phyloP scores from a whole-genome alignment of 1,140 invertebrate genomes.

The Aphis craccivora region DNA sequence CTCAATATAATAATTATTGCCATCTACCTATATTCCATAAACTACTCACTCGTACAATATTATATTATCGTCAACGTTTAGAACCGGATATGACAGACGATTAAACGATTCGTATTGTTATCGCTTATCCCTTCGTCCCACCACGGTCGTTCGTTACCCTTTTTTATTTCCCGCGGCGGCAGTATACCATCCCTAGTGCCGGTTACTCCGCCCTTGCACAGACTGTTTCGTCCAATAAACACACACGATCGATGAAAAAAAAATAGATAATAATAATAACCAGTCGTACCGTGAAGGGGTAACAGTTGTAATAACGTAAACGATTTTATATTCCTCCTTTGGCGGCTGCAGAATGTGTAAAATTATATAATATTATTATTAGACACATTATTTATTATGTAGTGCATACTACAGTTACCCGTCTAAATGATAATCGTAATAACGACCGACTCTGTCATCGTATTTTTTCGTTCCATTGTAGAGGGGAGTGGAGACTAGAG shows the following conservation, averaged over 20 bases:
- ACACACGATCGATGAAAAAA: neutral
- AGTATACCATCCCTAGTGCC: neutral
- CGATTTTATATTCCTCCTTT: neutral
- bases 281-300: neutral
- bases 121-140: neutral
- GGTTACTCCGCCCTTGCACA: constrained; percentile 31
- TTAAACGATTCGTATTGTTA: neutral
- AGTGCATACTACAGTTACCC: neutral
- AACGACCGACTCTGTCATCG: neutral
- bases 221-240: neutral
- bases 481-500: neutral
- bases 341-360: neutral
- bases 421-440: neutral
- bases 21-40: neutral
- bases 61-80: neutral
- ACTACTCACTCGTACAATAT: neutral
- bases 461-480: neutral
- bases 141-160: neutral
- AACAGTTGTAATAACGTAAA: neutral
- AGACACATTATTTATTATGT: neutral
- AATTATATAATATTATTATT: constrained; percentile 2
- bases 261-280: neutral
- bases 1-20: neutral
- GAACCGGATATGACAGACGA: neutral
- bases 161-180: neutral